These are phyloP conservation scores for Aythya baeri DNA, from an alignment of 2,113 vertebrate genomes.

Conservation along the genomic window DNA sequence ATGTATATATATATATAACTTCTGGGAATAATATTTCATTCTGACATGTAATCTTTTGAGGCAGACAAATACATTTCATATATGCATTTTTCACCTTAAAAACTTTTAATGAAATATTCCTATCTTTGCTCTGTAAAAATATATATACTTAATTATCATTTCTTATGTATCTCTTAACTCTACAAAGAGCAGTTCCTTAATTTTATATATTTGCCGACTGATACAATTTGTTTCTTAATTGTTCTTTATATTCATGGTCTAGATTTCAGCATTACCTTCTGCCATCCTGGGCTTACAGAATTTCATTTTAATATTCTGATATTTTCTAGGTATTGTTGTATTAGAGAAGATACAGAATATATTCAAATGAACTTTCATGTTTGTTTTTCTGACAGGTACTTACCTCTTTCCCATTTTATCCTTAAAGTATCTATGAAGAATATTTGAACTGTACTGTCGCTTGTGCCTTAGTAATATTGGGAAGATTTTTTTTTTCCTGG, in stretches of 20 bases:
- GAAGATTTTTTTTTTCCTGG: not conserved
- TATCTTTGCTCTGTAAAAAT: not conserved
- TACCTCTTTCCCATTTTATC: not conserved
- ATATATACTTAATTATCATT: not conserved
- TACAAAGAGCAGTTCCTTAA: not conserved
- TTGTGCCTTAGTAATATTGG: not conserved
- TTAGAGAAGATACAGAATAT: not conserved
- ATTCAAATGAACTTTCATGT: not conserved
- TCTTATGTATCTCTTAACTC: not conserved
- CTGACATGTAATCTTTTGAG: not conserved
- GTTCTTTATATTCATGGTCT: not conserved
- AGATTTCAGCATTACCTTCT: not conserved
- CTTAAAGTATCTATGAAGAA: not conserved
- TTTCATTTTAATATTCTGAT: not conserved
- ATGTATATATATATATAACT: too few relatives aligned
- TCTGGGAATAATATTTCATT: not conserved
- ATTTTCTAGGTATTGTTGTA: not conserved
- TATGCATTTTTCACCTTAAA: not conserved
- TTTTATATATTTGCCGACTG: not conserved
- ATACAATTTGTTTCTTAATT: not conserved
- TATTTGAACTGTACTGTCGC: not conserved
- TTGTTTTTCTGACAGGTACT: not conserved
- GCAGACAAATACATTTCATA: not conserved
- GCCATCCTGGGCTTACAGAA: not conserved
- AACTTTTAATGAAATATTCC: not conserved